Percentiles rank a stretch among this genome's conserved stretches.
These are phyloP conservation scores for Pyrocoelia pectoralis DNA, from an alignment of 2,888 invertebrate genomes.

Conservation along the genomic window DNA sequence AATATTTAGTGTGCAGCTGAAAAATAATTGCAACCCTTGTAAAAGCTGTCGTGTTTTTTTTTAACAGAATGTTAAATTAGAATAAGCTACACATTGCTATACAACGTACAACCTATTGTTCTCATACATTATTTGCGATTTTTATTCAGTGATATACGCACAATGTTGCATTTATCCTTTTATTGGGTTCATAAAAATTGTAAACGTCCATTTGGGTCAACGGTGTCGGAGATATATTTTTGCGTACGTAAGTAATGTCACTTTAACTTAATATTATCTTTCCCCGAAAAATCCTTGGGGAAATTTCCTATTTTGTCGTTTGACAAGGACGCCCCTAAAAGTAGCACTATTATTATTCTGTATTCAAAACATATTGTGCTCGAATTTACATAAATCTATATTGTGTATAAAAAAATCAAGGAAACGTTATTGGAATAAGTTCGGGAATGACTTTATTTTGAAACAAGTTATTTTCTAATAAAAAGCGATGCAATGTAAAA, in stretches of 20 bases:
- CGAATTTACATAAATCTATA: constrained; percentile 17
- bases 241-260: constrained; percentile 11
- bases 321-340: constrained; percentile 11
- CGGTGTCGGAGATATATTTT: background rate
- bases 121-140: too few species aligned
- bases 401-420: background rate
- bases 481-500: background rate
- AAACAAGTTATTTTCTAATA: constrained; percentile 3
- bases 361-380: constrained; percentile 11
- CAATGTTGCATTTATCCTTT: background rate
- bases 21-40: too few species aligned
- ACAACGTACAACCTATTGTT: too few species aligned
- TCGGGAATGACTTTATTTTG: background rate
- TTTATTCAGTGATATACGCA: too few species aligned
- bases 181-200: constrained; percentile 4
- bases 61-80: too few species aligned
- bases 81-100: too few species aligned
- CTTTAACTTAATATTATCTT: constrained; percentile 11
- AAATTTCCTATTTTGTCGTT: constrained; percentile 13
- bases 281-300: constrained; percentile 8
- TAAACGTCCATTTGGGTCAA: constrained; percentile 3
- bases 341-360: constrained; percentile 13
- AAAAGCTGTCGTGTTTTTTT: too few species aligned
- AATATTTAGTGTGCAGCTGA: too few species aligned
- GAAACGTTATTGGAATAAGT: background rate